A percentile compares a stretch with the other conserved stretches of the same genome.
Evolutionary conservation across 1,140 invertebrate genomes (phyloP).

Genomic region (Drosophila quadrilineata): DNA sequence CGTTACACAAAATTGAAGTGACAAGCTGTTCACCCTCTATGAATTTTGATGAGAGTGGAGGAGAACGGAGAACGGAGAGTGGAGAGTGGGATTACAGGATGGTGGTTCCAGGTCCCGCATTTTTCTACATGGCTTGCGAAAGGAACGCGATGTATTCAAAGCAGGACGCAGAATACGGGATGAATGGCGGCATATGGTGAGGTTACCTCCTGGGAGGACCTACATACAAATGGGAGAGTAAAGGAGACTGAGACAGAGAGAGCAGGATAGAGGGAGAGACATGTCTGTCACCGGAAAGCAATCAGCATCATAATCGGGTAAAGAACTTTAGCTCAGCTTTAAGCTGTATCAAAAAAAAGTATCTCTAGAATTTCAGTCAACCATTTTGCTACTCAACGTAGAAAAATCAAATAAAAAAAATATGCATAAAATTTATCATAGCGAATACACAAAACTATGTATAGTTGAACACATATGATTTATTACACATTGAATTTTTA

Average conservation of each 20-base stretch:
- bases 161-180: no score
- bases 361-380: no score
- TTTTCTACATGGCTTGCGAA: constrained; percentile 60
- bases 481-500: no score
- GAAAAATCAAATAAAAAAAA: no score
- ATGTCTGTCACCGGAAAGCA: constrained; percentile 70
- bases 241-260: not conserved
- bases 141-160: constrained; percentile 58
- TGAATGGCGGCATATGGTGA: constrained; percentile 50
- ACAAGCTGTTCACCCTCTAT: constrained; percentile 24
- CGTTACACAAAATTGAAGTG: constrained; percentile 43
- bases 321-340: constrained; percentile 39
- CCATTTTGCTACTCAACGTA: no score
- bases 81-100: not conserved
- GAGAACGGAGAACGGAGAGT: not conserved
- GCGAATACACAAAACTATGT: no score
- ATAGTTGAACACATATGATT: no score
- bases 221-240: not conserved
- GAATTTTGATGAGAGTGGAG: not conserved
- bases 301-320: constrained; percentile 76
- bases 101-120: constrained; percentile 48
- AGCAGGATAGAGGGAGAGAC: not conserved
- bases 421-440: no score
- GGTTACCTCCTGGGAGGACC: no score
- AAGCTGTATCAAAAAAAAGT: no score